Percentiles rank a stretch among this genome's conserved stretches.
phyloP scores from a whole-genome alignment of 2,113 vertebrate genomes.

The Serinus canaria region DNA sequence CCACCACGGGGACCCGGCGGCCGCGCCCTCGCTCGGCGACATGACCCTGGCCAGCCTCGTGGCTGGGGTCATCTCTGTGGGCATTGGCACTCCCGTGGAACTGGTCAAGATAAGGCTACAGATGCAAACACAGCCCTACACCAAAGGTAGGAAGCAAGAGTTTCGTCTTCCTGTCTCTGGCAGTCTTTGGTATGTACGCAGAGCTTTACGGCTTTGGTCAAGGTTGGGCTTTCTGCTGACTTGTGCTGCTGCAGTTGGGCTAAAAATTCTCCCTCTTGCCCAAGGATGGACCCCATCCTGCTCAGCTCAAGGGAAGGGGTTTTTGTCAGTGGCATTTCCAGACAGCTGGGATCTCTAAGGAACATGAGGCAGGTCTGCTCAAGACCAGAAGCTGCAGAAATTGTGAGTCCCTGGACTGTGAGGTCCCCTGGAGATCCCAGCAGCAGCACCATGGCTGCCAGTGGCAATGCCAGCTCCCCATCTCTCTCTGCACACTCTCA shows the following conservation, averaged over 20 bases:
- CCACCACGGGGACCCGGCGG: slow-evolving; percentile 63
- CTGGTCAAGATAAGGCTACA: slow-evolving; percentile 96
- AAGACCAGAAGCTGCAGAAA: not conserved
- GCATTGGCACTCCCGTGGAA: slow-evolving; percentile 87
- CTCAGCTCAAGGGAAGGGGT: not conserved
- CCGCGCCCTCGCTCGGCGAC: slow-evolving; percentile 69
- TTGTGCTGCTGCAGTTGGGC: not conserved
- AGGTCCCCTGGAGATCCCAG: not conserved
- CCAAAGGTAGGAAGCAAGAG: slow-evolving; percentile 73
- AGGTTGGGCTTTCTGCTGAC: not conserved
- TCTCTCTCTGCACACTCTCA: not conserved
- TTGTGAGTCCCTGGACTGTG: not conserved
- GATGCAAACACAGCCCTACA: slow-evolving; percentile 85
- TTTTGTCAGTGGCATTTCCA: not conserved
- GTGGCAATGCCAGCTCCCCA: not conserved
- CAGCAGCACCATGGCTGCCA: not conserved
- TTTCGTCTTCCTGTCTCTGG: not conserved
- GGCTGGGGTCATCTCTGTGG: slow-evolving; percentile 84
- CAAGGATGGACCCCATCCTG: not conserved
- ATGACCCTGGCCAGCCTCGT: slow-evolving; percentile 83
- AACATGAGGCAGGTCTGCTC: not conserved
- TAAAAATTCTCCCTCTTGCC: not conserved
- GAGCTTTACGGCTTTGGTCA: not conserved
- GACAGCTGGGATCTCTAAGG: not conserved
- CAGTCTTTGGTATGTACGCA: rapidly evolving